Evolutionary conservation across 2,888 invertebrate genomes (phyloP).

Genomic region (Calliphora vomitoria): DNA sequence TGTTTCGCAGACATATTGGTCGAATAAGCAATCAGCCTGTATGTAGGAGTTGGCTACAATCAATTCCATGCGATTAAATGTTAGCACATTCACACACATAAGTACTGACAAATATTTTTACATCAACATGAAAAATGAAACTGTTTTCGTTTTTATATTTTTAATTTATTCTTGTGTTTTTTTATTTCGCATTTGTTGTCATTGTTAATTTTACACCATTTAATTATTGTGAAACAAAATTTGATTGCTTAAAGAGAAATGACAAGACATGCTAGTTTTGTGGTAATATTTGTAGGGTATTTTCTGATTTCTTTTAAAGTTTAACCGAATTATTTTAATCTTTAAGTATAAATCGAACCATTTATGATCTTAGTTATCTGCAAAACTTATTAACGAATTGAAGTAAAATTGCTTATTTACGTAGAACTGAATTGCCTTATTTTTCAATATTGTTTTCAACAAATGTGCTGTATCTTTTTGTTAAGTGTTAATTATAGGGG

Average conservation of each 20-base stretch:
- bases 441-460: no score
- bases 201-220: constrained; percentile 25
- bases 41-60: neutral
- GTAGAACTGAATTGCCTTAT: no score
- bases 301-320: no score
- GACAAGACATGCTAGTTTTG: neutral
- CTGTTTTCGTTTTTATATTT: neutral
- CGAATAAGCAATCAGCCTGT: constrained; percentile 7
- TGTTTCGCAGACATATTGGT: constrained; percentile 36
- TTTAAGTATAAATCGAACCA: no score
- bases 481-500: no score
- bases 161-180: neutral
- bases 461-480: no score
- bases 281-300: neutral
- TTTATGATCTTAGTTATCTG: no score
- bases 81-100: neutral
- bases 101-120: neutral
- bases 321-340: no score
- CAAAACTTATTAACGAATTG: no score
- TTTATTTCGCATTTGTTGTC: neutral
- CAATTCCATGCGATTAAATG: constrained; percentile 44
- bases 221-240: neutral
- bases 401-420: no score
- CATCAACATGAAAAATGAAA: no score
- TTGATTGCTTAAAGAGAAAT: neutral